Evolutionary conservation across 2,113 vertebrate species (phyloP).

Genomic region (Melierax canorus): DNA sequence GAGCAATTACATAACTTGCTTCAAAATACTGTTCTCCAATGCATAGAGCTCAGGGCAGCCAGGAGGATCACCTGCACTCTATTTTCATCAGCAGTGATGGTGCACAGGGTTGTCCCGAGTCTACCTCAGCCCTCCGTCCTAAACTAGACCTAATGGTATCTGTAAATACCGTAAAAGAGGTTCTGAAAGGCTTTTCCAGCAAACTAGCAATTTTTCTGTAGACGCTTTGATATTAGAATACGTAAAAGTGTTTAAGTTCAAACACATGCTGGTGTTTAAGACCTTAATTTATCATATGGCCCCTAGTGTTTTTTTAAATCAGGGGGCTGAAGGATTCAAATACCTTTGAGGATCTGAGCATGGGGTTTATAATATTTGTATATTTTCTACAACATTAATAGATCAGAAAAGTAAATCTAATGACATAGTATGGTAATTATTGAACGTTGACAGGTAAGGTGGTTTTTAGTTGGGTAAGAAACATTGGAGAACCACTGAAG

Average conservation of each 20-base stretch:
- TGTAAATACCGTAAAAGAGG: neutral
- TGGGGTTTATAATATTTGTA: neutral
- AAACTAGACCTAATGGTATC: neutral
- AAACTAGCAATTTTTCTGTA: neutral
- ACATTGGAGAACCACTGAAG: neutral
- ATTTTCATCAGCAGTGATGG: neutral
- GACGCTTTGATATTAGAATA: neutral
- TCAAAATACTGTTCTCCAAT: neutral
- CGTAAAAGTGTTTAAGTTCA: neutral
- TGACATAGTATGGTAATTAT: neutral
- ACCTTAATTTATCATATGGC: neutral
- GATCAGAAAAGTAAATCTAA: neutral
- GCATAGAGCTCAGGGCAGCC: neutral
- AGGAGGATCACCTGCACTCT: neutral
- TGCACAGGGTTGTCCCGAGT: neutral
- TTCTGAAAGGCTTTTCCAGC: neutral
- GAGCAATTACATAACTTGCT: neutral
- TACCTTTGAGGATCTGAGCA: neutral
- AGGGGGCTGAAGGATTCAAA: neutral
- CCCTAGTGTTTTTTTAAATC: neutral
- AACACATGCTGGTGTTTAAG: neutral
- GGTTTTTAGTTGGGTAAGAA: neutral
- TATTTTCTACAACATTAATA: neutral
- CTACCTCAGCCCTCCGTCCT: neutral
- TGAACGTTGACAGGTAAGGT: neutral